Percentiles rank a stretch among this genome's conserved stretches.
Evolutionary conservation across 2,888 invertebrate species (phyloP).

Genomic region (Ophion obscuratus): DNA sequence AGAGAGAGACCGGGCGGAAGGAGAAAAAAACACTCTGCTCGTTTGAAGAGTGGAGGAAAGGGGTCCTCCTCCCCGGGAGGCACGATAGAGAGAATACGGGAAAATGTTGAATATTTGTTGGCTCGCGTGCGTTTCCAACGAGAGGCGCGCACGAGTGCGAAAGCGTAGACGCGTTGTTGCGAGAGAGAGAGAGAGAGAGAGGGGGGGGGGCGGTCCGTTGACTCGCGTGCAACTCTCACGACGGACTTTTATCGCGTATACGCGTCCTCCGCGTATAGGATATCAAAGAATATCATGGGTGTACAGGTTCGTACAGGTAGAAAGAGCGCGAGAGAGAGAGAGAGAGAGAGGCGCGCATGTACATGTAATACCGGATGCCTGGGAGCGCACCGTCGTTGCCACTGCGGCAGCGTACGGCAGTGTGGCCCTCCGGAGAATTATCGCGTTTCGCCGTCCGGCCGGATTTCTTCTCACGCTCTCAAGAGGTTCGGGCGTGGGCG

Average conservation of each 20-base stretch:
- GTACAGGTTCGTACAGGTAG: no score
- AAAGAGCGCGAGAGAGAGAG: no score
- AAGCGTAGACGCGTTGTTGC: slow-evolving; percentile 20
- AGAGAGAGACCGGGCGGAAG: background rate
- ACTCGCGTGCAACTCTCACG: slow-evolving; percentile 50
- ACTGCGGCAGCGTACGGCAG: slow-evolving; percentile 10
- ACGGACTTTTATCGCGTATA: slow-evolving; percentile 50
- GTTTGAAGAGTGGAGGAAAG: no score
- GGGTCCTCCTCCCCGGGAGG: no score
- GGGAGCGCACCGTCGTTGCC: slow-evolving; percentile 34
- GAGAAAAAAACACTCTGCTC: no score
- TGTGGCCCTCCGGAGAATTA: slow-evolving; percentile 51
- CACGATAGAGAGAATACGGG: background rate
- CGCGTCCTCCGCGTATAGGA: background rate
- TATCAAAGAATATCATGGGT: no score
- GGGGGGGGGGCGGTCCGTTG: slow-evolving; percentile 23
- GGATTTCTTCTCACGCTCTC: slow-evolving; percentile 61
- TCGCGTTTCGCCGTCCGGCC: slow-evolving; percentile 47
- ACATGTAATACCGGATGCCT: slow-evolving; percentile 50
- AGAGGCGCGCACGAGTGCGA: slow-evolving; percentile 6
- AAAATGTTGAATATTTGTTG: background rate
- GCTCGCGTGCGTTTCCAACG: background rate
- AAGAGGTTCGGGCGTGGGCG: slow-evolving; percentile 60
- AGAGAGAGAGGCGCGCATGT: no score
- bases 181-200: background rate